Conservation (phyloP, 2,113 vertebrate species). For the Dunckerocampus dactyliophorus region DNA sequence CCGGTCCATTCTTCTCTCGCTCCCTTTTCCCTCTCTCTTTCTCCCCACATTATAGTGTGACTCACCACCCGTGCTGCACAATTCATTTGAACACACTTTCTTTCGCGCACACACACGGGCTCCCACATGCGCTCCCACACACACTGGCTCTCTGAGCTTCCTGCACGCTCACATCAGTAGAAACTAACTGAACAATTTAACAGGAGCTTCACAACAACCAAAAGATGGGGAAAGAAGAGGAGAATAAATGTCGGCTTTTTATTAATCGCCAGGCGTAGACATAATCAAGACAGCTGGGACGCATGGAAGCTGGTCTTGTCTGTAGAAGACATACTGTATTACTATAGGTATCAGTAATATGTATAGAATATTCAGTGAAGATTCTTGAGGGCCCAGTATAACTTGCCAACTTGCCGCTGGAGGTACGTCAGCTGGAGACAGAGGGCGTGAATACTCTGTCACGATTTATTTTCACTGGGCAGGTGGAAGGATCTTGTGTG, state of each 20-base stretch:
- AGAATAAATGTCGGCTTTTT: background rate
- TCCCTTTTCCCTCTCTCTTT: conserved; percentile 20
- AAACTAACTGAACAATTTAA: conserved; percentile 28
- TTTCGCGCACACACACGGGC: conserved; percentile 19
- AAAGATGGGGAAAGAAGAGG: background rate
- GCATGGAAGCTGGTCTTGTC: background rate
- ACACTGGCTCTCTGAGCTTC: conserved; percentile 9
- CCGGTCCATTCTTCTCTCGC: conserved; percentile 32
- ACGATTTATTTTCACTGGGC: conserved; percentile 27
- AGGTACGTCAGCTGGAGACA: conserved; percentile 1
- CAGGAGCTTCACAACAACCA: conserved; percentile 12
- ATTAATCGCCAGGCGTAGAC: background rate
- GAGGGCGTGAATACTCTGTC: conserved; percentile 13
- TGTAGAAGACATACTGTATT: too few species aligned
- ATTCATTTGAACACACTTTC: conserved; percentile 33
- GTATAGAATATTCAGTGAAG: background rate
- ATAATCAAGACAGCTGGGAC: background rate
- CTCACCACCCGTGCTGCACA: conserved; percentile 49
- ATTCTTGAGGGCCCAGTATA: conserved; percentile 10
- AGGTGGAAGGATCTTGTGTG: conserved; percentile 22
- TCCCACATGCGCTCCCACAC: conserved; percentile 14
- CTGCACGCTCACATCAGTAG: conserved; percentile 34
- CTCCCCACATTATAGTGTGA: conserved; percentile 46
- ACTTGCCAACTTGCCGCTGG: conserved; percentile 29
- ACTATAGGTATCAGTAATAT: background rate